Evolutionary conservation across 2,797 vertebrate species (phyloP).

Genomic region (Chaunax sp.): DNA sequence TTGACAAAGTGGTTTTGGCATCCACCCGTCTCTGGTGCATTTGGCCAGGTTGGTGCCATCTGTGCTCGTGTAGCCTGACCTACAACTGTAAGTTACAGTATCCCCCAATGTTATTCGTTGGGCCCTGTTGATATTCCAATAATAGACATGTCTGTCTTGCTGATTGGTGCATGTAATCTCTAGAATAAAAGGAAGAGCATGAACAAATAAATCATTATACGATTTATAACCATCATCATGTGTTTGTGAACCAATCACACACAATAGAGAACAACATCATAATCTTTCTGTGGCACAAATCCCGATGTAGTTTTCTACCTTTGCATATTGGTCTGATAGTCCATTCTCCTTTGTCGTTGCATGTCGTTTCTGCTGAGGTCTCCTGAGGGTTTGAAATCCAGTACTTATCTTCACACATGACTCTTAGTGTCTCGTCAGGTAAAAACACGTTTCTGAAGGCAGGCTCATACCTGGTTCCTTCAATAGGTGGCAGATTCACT

Average conservation of each 20-base stretch:
- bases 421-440: constrained; percentile 13
- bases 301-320: constrained; percentile 45
- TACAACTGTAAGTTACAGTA: rapidly evolving
- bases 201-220: not conserved
- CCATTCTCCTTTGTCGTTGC: constrained; percentile 40
- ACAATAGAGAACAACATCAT: not conserved
- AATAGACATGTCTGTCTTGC: rapidly evolving
- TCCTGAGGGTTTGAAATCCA: rapidly evolving
- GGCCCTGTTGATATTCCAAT: rapidly evolving
- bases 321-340: constrained; percentile 16
- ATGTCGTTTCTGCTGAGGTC: not conserved
- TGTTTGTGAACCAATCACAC: not conserved
- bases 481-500: rapidly evolving
- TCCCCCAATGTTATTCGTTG: rapidly evolving
- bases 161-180: constrained; percentile 49
- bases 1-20: constrained; percentile 58
- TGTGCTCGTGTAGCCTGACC: rapidly evolving
- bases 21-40: constrained; percentile 72
- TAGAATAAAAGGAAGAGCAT: constrained; percentile 41
- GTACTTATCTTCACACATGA: constrained; percentile 17
- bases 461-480: not conserved
- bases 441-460: constrained; percentile 22
- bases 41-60: rapidly evolving
- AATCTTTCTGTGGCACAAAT: not conserved
- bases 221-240: too few relatives aligned